Evolutionary conservation across 2,797 vertebrate species (phyloP).

Genomic region (Eupleurogrammus muticus): DNA sequence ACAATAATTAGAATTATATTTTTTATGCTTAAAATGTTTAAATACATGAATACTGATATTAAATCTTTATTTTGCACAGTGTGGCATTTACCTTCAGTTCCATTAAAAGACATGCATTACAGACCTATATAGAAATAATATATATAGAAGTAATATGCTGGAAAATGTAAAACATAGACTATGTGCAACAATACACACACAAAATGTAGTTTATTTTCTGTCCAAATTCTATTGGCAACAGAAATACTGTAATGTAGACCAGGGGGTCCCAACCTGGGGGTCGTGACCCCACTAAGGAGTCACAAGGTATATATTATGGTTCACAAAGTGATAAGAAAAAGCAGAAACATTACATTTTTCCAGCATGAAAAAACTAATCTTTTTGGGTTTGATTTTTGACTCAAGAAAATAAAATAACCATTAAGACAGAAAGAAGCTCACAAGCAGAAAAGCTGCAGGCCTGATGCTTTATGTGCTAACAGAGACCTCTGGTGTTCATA

Average conservation of each 20-base stretch:
- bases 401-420: neutral
- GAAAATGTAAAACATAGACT: too few relatives aligned
- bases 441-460: neutral
- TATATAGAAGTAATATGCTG: too few relatives aligned
- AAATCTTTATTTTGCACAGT: too few relatives aligned
- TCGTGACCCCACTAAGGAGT: neutral
- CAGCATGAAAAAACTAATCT: too few relatives aligned
- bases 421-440: neutral
- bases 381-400: neutral
- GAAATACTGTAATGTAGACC: neutral
- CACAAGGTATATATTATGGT: neutral
- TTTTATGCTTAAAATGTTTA: neutral
- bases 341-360: too few relatives aligned
- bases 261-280: neutral
- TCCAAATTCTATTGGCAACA: neutral
- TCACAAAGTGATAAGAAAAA: neutral
- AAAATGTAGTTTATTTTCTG: too few relatives aligned
- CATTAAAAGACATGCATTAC: too few relatives aligned
- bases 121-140: too few relatives aligned
- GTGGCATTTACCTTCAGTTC: too few relatives aligned
- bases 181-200: too few relatives aligned
- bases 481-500: slow-evolving; percentile 70
- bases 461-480: slow-evolving; percentile 41
- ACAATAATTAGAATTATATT: neutral
- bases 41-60: too few relatives aligned